Conservation (phyloP, 37 sponge, comb jelly and placozoan species). For the Hexactinellida sp. region DNA sequence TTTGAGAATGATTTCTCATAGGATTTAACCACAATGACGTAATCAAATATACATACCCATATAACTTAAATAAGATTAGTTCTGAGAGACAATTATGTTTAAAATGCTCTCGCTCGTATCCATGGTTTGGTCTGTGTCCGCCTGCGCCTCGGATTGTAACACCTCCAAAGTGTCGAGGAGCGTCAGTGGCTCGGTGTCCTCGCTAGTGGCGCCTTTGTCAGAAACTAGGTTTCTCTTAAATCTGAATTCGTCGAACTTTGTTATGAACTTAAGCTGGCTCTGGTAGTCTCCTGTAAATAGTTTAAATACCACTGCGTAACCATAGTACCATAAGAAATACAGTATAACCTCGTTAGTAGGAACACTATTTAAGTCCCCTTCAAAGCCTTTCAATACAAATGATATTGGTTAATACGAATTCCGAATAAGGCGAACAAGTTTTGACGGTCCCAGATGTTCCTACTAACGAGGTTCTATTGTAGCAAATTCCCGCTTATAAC, state of each 20-base stretch:
- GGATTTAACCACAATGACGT: too few relatives aligned
- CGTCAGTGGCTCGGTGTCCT: background rate
- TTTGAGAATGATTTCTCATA: too few relatives aligned
- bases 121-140: background rate
- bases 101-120: background rate
- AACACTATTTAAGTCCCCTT: too few relatives aligned
- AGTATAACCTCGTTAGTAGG: too few relatives aligned
- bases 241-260: background rate
- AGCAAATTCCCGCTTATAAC: too few relatives aligned
- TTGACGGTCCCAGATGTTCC: too few relatives aligned
- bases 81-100: background rate
- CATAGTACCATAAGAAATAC: background rate
- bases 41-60: too few relatives aligned
- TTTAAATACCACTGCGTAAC: background rate
- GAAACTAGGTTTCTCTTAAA: background rate
- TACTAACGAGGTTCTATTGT: too few relatives aligned
- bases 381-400: too few relatives aligned
- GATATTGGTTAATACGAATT: too few relatives aligned
- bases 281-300: background rate
- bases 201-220: background rate
- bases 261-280: background rate
- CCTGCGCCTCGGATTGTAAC: background rate
- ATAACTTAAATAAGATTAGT: too few relatives aligned
- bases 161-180: conserved; percentile 13
- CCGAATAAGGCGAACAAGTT: too few relatives aligned